A percentile compares a stretch with the other conserved stretches of the same genome.
phyloP scores from a whole-genome alignment of 2,888 invertebrate genomes.

The Eurytoma adleriae region DNA sequence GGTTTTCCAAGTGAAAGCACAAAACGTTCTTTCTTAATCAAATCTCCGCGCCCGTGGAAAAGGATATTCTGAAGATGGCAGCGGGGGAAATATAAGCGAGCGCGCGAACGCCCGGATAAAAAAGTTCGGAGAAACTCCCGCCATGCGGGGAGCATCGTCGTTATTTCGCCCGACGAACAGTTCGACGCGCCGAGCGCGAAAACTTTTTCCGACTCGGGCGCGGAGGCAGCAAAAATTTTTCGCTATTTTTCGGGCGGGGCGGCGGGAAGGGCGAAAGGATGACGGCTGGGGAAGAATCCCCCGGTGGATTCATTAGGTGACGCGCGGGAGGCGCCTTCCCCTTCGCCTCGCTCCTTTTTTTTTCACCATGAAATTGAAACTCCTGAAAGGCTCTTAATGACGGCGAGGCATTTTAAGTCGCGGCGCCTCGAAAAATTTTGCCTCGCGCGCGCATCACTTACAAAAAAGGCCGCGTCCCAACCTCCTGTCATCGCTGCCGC shows the following conservation, averaged over 20 bases:
- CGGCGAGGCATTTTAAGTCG: not conserved
- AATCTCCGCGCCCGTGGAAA: no score
- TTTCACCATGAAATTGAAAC: constrained; percentile 43
- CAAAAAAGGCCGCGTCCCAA: not conserved
- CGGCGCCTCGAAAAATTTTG: constrained; percentile 6
- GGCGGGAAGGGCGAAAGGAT: not conserved
- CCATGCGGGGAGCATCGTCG: no score
- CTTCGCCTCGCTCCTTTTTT: no score
- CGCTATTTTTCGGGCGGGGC: not conserved
- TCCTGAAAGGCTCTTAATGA: constrained; percentile 38
- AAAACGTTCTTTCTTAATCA: no score
- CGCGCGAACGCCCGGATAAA: no score
- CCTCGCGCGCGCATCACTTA: not conserved
- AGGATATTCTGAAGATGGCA: no score
- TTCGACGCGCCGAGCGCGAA: not conserved
- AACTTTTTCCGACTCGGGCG: not conserved
- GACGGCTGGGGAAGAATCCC: not conserved
- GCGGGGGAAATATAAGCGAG: no score
- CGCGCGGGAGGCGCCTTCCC: not conserved
- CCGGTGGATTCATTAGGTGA: constrained; percentile 18
- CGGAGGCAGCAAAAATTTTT: not conserved
- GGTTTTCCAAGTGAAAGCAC: no score
- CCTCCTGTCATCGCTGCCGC: not conserved
- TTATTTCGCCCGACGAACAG: no score
- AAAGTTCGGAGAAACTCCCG: no score